phyloP scores from a whole-genome alignment of 2,888 invertebrate species.

The Sinohyriopsis cumingii region DNA sequence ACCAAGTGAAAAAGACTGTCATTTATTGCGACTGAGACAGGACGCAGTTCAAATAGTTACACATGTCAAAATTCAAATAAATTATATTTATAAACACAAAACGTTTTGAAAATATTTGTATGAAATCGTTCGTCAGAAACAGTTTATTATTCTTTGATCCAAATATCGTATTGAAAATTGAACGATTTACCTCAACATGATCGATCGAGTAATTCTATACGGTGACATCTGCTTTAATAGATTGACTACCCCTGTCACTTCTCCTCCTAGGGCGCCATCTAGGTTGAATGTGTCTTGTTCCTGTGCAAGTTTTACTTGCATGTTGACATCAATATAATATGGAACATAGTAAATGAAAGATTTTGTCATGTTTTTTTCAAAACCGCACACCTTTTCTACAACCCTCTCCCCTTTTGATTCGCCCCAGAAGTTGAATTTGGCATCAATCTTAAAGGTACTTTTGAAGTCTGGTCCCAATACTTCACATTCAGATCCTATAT shows the following conservation, averaged over 20 bases:
- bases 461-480: background rate
- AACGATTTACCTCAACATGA: constrained; percentile 1
- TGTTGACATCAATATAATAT: constrained; percentile 6
- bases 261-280: constrained; percentile 2
- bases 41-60: too few species aligned
- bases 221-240: background rate
- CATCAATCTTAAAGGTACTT: constrained; percentile 1
- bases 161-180: too few species aligned
- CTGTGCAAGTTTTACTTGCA: background rate
- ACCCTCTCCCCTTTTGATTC: background rate
- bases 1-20: too few species aligned
- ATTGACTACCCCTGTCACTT: background rate
- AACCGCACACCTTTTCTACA: constrained; percentile 19
- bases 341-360: constrained; percentile 16
- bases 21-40: too few species aligned
- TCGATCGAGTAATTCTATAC: constrained; percentile 2
- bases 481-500: constrained; percentile 3
- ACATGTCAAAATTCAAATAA: too few species aligned
- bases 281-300: constrained; percentile 1
- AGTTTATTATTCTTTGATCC: too few species aligned
- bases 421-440: constrained; percentile 21
- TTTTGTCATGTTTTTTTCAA: constrained; percentile 23
- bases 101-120: too few species aligned
- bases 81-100: too few species aligned
- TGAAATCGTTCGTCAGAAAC: too few species aligned